phyloP scores from a whole-genome alignment of 2,113 vertebrate genomes.

The Sorex araneus region DNA sequence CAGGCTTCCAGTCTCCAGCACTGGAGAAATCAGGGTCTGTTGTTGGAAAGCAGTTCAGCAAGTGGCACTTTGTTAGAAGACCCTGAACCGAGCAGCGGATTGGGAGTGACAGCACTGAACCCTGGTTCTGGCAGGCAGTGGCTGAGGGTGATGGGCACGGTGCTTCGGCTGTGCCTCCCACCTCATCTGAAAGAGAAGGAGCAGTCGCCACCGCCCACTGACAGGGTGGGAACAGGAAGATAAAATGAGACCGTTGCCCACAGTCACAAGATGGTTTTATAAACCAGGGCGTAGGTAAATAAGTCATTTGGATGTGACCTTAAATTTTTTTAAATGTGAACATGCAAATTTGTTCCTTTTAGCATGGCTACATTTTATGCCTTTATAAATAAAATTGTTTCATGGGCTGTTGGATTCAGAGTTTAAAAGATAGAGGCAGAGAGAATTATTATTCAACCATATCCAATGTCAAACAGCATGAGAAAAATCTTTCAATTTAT shows the following conservation, averaged over 20 bases:
- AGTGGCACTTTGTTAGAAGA: not conserved
- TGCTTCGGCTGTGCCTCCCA: not conserved
- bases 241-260: not conserved
- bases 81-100: rapidly evolving
- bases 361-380: not conserved
- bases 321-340: not conserved
- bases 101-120: not conserved
- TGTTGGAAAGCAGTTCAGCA: too few species aligned
- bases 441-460: slow-evolving; percentile 17
- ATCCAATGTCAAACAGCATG: not conserved
- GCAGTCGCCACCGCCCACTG: not conserved
- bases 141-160: rapidly evolving
- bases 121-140: not conserved
- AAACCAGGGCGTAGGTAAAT: not conserved
- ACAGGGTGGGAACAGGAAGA: not conserved
- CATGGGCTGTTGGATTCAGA: not conserved
- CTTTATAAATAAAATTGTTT: not conserved
- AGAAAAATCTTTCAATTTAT: not conserved
- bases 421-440: not conserved
- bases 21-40: not conserved
- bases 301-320: not conserved
- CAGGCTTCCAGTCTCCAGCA: not conserved
- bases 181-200: not conserved
- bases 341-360: not conserved
- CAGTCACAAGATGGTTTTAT: not conserved